A percentile compares a stretch with the other conserved stretches of the same genome.
phyloP scores from a whole-genome alignment of 2,797 vertebrate genomes.

The Artibeus jamaicensis region DNA sequence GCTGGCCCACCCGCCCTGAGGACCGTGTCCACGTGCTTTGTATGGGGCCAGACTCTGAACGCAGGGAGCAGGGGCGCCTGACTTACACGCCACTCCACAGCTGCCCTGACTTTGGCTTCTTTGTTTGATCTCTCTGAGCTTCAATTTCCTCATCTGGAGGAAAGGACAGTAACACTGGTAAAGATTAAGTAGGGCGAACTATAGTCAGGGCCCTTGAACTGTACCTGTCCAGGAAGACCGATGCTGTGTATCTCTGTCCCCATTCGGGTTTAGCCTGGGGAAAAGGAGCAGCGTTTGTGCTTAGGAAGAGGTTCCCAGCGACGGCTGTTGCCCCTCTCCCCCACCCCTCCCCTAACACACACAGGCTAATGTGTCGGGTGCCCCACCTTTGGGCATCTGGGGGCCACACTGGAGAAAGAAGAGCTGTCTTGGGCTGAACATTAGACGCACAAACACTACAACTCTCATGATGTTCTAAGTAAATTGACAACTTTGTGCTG shows the following conservation, averaged over 20 bases:
- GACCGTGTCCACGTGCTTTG: fast-evolving
- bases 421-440: no score
- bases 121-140: not conserved
- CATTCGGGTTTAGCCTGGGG: not conserved
- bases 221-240: not conserved
- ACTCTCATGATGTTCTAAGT: no score
- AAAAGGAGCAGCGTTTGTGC: not conserved
- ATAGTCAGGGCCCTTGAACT: not conserved
- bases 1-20: not conserved
- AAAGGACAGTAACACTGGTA: not conserved
- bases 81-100: not conserved
- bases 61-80: not conserved
- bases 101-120: not conserved
- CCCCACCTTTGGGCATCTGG: no score
- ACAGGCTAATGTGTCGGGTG: not conserved
- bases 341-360: no score
- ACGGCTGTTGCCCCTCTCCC: not conserved
- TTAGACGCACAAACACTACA: no score
- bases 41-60: not conserved
- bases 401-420: no score
- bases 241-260: fast-evolving
- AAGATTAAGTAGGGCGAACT: not conserved
- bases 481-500: no score
- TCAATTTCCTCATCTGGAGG: not conserved
- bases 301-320: not conserved